Evolutionary conservation across 2,888 invertebrate species (phyloP).

Genomic region (Cetonia aurata): DNA sequence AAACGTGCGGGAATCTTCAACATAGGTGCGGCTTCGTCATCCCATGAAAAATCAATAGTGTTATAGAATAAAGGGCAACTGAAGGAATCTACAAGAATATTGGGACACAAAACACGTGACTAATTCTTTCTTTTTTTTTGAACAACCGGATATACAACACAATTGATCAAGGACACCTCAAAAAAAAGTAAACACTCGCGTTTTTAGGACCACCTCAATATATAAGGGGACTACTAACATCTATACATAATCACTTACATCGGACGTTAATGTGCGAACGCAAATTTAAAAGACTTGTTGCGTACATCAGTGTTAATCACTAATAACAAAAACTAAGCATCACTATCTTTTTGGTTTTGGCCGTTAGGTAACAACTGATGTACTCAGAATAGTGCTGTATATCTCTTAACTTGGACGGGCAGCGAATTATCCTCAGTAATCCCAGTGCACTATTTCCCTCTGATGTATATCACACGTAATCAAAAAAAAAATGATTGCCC

Average conservation of each 20-base stretch:
- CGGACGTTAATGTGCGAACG: constrained; percentile 63
- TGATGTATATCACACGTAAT: not conserved
- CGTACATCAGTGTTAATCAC: constrained; percentile 54
- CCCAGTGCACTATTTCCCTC: not conserved
- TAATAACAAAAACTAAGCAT: constrained; percentile 35
- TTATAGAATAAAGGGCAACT: constrained; percentile 64
- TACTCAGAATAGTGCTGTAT: no score
- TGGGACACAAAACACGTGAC: constrained; percentile 63
- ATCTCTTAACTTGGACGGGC: not conserved
- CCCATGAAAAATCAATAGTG: constrained; percentile 66
- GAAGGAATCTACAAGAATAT: constrained; percentile 65
- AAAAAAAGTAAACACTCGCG: constrained; percentile 50
- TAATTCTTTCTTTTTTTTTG: constrained; percentile 54
- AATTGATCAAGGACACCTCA: constrained; percentile 61
- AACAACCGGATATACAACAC: constrained; percentile 54
- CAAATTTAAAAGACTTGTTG: constrained; percentile 61
- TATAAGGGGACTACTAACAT: constrained; percentile 45
- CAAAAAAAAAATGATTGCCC: not conserved
- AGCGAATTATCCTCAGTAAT: not conserved
- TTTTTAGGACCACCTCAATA: constrained; percentile 49
- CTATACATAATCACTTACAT: constrained; percentile 53
- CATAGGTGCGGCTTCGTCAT: constrained; percentile 67
- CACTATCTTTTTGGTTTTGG: constrained; percentile 16
- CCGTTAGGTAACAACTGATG: not conserved
- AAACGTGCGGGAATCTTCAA: constrained; percentile 69